These are phyloP conservation scores for Parelbella ahira DNA, from an alignment of 2,888 invertebrate genomes.

Conservation along the genomic window DNA sequence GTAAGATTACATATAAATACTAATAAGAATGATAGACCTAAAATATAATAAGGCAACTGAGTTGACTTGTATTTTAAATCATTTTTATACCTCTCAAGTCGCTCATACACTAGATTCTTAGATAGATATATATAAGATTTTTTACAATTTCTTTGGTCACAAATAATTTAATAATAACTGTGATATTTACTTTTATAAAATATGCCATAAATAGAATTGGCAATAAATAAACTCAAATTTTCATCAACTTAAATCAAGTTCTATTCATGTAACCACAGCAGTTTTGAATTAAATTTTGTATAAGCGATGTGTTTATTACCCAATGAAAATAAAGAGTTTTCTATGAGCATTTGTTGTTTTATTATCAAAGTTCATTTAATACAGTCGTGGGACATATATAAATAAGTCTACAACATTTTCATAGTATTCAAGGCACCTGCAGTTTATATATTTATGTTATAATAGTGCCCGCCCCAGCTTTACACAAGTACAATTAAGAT, in stretches of 20 bases:
- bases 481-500: too few species aligned
- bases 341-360: constrained; percentile 29
- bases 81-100: constrained; percentile 44
- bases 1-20: constrained; percentile 30
- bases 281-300: constrained; percentile 26
- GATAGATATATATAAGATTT: constrained; percentile 37
- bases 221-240: constrained; percentile 66
- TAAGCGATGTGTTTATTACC: constrained; percentile 24
- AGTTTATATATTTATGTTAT: too few species aligned
- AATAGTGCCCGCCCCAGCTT: too few species aligned
- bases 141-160: constrained; percentile 67
- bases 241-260: constrained; percentile 35
- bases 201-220: constrained; percentile 59
- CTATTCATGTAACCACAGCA: constrained; percentile 33
- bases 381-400: too few species aligned
- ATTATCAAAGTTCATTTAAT: constrained; percentile 5
- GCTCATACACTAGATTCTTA: constrained; percentile 45
- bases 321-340: constrained; percentile 39
- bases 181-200: constrained; percentile 78
- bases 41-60: constrained; percentile 30
- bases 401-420: too few species aligned
- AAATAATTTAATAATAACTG: constrained; percentile 77
- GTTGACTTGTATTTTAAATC: constrained; percentile 39
- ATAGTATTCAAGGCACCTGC: too few species aligned
- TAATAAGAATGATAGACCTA: constrained; percentile 36